These are phyloP conservation scores for Cydia strobilella DNA, from an alignment of 1,140 invertebrate species.

Conservation along the genomic window DNA sequence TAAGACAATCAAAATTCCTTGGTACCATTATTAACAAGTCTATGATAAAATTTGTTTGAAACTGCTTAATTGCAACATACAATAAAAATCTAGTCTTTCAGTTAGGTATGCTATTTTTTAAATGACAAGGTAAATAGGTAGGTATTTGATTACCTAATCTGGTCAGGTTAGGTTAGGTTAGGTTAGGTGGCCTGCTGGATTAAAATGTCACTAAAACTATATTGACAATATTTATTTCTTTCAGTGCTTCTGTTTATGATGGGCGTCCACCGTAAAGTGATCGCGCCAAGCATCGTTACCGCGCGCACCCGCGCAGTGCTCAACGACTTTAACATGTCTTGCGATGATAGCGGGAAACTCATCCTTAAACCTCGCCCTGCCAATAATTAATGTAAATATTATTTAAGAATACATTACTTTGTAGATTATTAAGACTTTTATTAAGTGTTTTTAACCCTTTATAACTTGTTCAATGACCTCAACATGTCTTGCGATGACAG, in stretches of 20 bases:
- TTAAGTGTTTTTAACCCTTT: neutral
- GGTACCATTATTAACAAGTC: no score
- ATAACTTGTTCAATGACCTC: no score
- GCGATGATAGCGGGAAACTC: constrained; percentile 96
- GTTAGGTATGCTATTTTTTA: no score
- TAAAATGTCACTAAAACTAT: neutral
- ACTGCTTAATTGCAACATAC: no score
- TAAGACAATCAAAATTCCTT: neutral
- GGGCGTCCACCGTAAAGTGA: constrained; percentile 94
- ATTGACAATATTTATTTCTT: constrained; percentile 1
- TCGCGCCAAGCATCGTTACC: constrained; percentile 97
- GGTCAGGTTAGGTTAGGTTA: no score
- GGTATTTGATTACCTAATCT: no score
- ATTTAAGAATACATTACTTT: constrained; percentile 48
- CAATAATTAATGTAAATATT: constrained; percentile 59
- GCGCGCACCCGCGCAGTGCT: constrained; percentile 93
- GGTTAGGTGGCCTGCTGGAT: no score
- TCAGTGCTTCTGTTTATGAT: constrained; percentile 92
- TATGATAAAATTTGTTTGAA: no score
- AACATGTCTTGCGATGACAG: no score
- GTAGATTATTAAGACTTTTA: constrained; percentile 16
- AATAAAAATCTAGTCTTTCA: no score
- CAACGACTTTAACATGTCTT: constrained; percentile 89
- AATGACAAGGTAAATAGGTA: no score
- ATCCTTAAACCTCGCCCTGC: constrained; percentile 91